Conservation (phyloP, 2,797 vertebrate species). For the Pitangus sulphuratus region DNA sequence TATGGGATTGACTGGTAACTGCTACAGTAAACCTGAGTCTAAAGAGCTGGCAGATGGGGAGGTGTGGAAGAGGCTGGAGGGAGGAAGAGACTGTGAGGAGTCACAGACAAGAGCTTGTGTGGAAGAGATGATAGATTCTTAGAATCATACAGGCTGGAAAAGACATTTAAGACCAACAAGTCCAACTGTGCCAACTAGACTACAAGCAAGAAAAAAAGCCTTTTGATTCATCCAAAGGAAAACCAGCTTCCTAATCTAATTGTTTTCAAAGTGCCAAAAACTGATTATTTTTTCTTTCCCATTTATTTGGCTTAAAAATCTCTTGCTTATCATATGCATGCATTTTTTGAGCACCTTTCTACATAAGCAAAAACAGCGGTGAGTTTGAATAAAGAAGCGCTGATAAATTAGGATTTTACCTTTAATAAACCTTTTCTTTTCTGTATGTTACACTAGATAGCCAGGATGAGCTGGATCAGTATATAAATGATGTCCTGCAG, state of each 20-base stretch:
- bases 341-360: not conserved
- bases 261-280: not conserved
- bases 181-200: not conserved
- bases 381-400: not conserved
- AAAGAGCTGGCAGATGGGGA: not conserved
- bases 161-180: not conserved
- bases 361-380: not conserved
- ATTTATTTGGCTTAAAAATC: not conserved
- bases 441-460: slow-evolving; percentile 64
- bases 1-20: not conserved
- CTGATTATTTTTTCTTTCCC: not conserved
- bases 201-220: not conserved
- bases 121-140: not conserved
- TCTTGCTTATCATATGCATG: not conserved
- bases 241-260: not conserved
- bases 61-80: not conserved
- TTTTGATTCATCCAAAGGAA: not conserved
- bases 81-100: not conserved
- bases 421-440: not conserved
- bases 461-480: slow-evolving; percentile 89
- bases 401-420: not conserved
- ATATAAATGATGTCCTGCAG: slow-evolving; percentile 89
- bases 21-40: not conserved
- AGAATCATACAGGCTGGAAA: not conserved
- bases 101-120: not conserved